Percentiles rank a stretch among this genome's conserved stretches.
Evolutionary conservation across 1,140 invertebrate species (phyloP).

Genomic region (Pseudomyrmex flavicornis): DNA sequence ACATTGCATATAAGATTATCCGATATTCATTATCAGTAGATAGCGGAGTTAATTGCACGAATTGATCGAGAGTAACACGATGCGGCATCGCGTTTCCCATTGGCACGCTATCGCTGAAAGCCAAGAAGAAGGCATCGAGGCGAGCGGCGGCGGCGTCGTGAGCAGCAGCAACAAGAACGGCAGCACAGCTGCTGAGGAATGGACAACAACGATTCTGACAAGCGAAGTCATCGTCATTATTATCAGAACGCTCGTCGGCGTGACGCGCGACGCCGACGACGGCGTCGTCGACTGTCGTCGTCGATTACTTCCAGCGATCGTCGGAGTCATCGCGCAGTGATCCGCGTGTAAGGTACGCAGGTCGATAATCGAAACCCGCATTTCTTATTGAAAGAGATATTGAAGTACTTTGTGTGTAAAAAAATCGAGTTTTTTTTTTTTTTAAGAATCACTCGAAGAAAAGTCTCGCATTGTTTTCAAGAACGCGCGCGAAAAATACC

Average conservation of each 20-base stretch:
- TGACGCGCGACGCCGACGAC: conserved; percentile 48
- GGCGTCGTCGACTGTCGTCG: conserved; percentile 39
- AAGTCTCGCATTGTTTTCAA: too few species aligned
- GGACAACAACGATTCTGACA: conserved; percentile 23
- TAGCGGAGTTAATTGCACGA: not conserved
- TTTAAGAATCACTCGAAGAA: too few species aligned
- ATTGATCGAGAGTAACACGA: conserved; percentile 20
- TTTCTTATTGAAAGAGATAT: too few species aligned
- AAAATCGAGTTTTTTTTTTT: too few species aligned
- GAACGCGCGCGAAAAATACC: too few species aligned
- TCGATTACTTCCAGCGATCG: not conserved
- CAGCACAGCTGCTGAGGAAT: conserved; percentile 28
- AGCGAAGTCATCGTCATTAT: conserved; percentile 16
- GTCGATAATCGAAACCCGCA: too few species aligned
- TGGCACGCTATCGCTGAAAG: not conserved
- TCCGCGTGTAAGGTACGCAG: conserved; percentile 28
- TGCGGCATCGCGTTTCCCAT: conserved; percentile 37
- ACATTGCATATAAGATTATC: not conserved
- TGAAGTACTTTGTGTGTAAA: too few species aligned
- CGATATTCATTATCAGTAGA: not conserved
- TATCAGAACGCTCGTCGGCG: conserved; percentile 37
- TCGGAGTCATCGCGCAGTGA: conserved; percentile 29
- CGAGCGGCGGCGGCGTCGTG: not conserved
- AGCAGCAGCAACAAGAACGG: not conserved
- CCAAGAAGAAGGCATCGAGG: not conserved